Base-by-base conservation (phyloP, 1,140 invertebrate species). In the Listronotus oregonensis region DNA sequence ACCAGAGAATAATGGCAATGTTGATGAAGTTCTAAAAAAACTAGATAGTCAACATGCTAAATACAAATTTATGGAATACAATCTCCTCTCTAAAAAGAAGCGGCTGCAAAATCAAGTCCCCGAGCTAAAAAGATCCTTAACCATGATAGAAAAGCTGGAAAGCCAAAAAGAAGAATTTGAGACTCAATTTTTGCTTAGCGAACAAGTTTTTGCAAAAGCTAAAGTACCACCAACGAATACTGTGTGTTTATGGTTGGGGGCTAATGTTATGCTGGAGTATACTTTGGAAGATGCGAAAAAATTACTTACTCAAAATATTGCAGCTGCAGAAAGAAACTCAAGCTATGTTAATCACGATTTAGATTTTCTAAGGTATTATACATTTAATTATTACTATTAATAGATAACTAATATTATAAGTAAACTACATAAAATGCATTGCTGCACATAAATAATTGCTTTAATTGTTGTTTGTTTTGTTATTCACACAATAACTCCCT, bases 211-310 rank as follows among this genome's bases (percentile, higher is more conserved):
- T 82, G 88, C 94, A 6, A 96, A 95, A 76, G 90, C 89, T 32
- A 84, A 94, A 75, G 86, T 94, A 68, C 90, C 94, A 72, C 95
- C 95, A 7, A 96, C 94, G 17, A 88, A 97, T 71, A 96, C 88
- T 79, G 95, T 99, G 12, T 96, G 92, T 75, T 83, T 99, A n/a
- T 99, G 97, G 96, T 82, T 99, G 58, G 97, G 97, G 27, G 97
- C 97, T 18, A 98, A 97, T 85, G 95, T 99, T 0, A 99, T 99
- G 97, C 83, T 99, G 71, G 97, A 99, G 80, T 99, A 99, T 83
- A 88, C 88, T 10, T 80, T 99, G 64, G 89, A 96, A 67, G 96
- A 98, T 83, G 97, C 96, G 32, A 88, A 94, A 80, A 83, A 86
- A 63, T 81, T 98, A 37, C 82, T 99, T 15, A 85, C 85, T 56